phyloP scores from a whole-genome alignment of 2,113 vertebrate species.

The Triplophysa dalaica region DNA sequence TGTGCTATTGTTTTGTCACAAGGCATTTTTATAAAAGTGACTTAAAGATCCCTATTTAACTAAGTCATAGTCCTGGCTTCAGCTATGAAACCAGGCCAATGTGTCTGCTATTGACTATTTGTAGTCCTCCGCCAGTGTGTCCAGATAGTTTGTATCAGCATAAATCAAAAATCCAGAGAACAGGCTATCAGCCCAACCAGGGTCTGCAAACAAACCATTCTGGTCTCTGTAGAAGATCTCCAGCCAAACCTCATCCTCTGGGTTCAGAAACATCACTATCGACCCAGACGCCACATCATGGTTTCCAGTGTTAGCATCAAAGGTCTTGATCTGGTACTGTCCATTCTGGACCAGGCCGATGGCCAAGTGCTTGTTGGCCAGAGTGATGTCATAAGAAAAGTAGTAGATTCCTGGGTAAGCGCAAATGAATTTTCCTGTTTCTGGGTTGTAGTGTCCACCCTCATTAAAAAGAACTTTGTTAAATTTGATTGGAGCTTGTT shows the following conservation, averaged over 20 bases:
- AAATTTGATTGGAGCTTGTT: slow-evolving; percentile 89
- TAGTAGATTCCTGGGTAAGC: slow-evolving; percentile 94
- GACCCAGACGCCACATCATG: slow-evolving; percentile 95
- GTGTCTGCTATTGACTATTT: slow-evolving; percentile 42
- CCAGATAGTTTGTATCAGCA: slow-evolving; percentile 90
- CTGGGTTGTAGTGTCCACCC: slow-evolving; percentile 89
- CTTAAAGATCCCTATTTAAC: too few relatives aligned
- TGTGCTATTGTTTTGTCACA: too few relatives aligned
- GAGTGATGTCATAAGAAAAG: slow-evolving; percentile 96
- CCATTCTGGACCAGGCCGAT: slow-evolving; percentile 94
- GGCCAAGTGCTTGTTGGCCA: slow-evolving; percentile 96
- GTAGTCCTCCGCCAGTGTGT: slow-evolving; percentile 87
- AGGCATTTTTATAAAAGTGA: too few relatives aligned
- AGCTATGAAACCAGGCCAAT: too few relatives aligned
- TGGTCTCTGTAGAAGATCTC: slow-evolving; percentile 96
- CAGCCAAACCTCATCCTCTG: slow-evolving; percentile 97
- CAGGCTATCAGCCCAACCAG: slow-evolving; percentile 92
- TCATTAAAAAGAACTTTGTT: slow-evolving; percentile 96
- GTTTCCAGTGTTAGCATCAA: slow-evolving; percentile 96
- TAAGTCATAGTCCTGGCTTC: too few relatives aligned
- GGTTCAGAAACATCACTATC: slow-evolving; percentile 88
- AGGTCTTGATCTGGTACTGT: slow-evolving; percentile 92
- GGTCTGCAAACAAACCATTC: slow-evolving; percentile 93
- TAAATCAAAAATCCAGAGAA: slow-evolving; percentile 97
- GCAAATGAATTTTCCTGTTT: slow-evolving; percentile 93